Conservation (phyloP, 2,113 vertebrate genomes). For the Orthonyx spaldingii region DNA sequence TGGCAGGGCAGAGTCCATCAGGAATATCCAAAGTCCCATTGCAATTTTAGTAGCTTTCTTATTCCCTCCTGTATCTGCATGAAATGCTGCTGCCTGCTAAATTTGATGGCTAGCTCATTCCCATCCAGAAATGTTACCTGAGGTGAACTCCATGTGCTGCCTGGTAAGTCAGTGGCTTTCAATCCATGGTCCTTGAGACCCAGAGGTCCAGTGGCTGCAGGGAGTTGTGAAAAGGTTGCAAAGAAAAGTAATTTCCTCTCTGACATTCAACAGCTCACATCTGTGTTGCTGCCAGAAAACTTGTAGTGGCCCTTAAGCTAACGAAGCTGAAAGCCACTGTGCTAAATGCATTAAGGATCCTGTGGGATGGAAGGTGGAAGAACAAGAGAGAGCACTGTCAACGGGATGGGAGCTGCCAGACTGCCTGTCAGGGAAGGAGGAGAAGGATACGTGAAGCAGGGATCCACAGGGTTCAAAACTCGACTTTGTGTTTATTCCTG, state of each 20-base stretch:
- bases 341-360: not conserved
- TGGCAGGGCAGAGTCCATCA: not conserved
- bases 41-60: not conserved
- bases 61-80: not conserved
- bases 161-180: not conserved
- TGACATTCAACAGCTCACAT: not conserved
- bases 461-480: not conserved
- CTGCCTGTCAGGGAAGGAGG: not conserved
- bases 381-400: not conserved
- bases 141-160: not conserved
- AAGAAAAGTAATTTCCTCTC: slow-evolving; percentile 41
- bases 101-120: not conserved
- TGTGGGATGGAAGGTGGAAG: not conserved
- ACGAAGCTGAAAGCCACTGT: not conserved
- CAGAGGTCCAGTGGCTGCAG: not conserved
- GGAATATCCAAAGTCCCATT: not conserved
- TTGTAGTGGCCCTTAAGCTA: slow-evolving; percentile 14
- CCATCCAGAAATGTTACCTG: not conserved
- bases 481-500: not conserved
- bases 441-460: not conserved
- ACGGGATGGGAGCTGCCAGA: not conserved
- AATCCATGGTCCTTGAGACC: not conserved
- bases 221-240: not conserved
- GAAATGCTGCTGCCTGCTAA: not conserved
- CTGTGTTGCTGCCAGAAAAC: not conserved